Conservation (phyloP, 2,113 vertebrate species). For the mouse (Mus musculus) region DNA sequence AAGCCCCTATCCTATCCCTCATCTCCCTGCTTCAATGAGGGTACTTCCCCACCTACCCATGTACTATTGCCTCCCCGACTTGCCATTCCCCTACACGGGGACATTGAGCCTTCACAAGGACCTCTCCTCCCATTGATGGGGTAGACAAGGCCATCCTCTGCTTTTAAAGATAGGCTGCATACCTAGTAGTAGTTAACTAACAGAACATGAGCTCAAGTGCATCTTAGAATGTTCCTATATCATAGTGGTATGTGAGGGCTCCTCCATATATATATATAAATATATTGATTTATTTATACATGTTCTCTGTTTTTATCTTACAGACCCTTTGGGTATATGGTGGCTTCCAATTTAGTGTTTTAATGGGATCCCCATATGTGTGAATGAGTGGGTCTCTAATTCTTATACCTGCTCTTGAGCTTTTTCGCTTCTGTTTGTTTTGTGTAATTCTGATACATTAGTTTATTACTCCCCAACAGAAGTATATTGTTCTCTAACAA, state of each 20-base stretch:
- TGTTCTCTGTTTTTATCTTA: neutral
- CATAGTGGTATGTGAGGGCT: neutral
- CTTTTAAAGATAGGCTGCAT: neutral
- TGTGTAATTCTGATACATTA: neutral
- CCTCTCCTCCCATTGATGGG: too few relatives aligned
- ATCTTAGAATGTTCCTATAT: too few relatives aligned
- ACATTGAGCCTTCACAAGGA: too few relatives aligned
- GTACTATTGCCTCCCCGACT: too few relatives aligned
- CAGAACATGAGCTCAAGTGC: neutral
- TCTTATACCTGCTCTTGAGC: neutral
- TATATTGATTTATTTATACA: neutral
- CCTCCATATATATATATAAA: neutral
- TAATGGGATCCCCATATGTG: neutral
- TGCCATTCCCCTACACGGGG: too few relatives aligned
- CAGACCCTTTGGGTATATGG: neutral
- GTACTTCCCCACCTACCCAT: too few relatives aligned
- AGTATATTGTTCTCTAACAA: neutral
- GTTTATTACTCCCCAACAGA: neutral
- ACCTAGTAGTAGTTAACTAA: neutral
- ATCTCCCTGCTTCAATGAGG: too few relatives aligned
- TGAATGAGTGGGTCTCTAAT: neutral
- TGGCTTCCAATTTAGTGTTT: neutral
- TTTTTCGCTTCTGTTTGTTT: neutral
- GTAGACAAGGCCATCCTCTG: too few relatives aligned
- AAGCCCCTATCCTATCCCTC: too few relatives aligned